phyloP scores from a whole-genome alignment of 2,888 invertebrate genomes.

The Apoda limacodes region DNA sequence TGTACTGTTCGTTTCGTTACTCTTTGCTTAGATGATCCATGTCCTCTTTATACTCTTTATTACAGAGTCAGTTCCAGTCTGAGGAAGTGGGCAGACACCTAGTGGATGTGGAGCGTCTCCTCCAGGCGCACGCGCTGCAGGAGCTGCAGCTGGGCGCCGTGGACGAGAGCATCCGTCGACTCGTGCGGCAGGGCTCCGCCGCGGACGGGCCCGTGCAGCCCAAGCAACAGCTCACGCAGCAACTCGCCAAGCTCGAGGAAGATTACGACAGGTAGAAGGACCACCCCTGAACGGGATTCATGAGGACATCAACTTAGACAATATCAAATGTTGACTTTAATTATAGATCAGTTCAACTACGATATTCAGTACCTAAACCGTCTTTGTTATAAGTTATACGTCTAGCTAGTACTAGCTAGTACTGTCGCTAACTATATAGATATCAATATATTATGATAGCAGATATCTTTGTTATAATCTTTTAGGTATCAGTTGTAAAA shows the following conservation, averaged over 20 bases:
- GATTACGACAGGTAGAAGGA: conserved; percentile 75
- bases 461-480: too few species aligned
- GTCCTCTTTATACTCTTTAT: not conserved
- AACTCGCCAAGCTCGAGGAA: conserved; percentile 81
- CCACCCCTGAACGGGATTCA: too few species aligned
- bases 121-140: conserved; percentile 93
- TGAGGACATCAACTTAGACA: too few species aligned
- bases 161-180: conserved; percentile 84
- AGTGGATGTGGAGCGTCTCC: conserved; percentile 91
- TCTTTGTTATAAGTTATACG: too few species aligned
- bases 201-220: conserved; percentile 72
- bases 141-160: conserved; percentile 92
- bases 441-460: too few species aligned
- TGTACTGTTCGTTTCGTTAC: not conserved
- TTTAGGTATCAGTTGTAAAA: too few species aligned
- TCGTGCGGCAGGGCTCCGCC: conserved; percentile 68
- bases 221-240: conserved; percentile 78
- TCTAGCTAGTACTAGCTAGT: too few species aligned
- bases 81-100: conserved; percentile 94
- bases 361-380: too few species aligned
- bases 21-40: too few species aligned
- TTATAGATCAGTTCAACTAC: too few species aligned
- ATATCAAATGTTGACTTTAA: too few species aligned
- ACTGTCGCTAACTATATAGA: too few species aligned
- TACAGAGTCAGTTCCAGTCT: conserved; percentile 77